phyloP scores from a whole-genome alignment of 2,113 vertebrate genomes.

The Scomber japonicus region DNA sequence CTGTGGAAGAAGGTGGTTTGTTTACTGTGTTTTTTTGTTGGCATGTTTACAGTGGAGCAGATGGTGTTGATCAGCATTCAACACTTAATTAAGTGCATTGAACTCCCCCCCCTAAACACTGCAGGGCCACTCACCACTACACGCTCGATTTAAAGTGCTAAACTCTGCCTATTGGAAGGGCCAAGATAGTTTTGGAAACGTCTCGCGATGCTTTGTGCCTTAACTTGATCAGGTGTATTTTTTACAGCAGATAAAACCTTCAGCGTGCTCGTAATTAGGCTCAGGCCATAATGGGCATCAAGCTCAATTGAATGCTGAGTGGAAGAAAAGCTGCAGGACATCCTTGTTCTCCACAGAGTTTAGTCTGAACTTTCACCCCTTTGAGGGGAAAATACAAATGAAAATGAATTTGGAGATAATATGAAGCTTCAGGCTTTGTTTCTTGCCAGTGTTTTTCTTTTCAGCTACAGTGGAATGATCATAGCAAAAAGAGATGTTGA shows the following conservation, averaged over 20 bases:
- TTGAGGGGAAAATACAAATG: too few relatives aligned
- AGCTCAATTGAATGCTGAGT: too few relatives aligned
- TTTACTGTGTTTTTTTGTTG: not conserved
- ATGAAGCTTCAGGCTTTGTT: too few relatives aligned
- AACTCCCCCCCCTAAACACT: not conserved
- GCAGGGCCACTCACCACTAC: not conserved
- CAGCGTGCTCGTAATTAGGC: not conserved
- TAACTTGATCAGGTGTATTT: constrained; percentile 40
- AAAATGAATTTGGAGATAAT: too few relatives aligned
- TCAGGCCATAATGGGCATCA: too few relatives aligned
- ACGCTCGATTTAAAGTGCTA: constrained; percentile 30
- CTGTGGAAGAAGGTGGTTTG: not conserved
- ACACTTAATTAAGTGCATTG: constrained; percentile 27
- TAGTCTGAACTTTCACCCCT: not conserved
- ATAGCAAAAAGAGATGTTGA: too few relatives aligned
- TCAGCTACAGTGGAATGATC: too few relatives aligned
- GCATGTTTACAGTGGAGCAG: constrained; percentile 23
- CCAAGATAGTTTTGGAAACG: constrained; percentile 8
- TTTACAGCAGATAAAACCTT: constrained; percentile 28
- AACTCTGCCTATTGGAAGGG: not conserved
- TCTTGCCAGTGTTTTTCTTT: too few relatives aligned
- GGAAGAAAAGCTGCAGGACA: not conserved
- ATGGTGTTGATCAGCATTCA: constrained; percentile 38
- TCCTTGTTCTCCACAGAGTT: not conserved
- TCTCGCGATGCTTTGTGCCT: not conserved